A percentile compares a stretch with the other conserved stretches of the same genome.
Conservation (phyloP, 2,113 vertebrate species). For the Ciconia stormi region DNA sequence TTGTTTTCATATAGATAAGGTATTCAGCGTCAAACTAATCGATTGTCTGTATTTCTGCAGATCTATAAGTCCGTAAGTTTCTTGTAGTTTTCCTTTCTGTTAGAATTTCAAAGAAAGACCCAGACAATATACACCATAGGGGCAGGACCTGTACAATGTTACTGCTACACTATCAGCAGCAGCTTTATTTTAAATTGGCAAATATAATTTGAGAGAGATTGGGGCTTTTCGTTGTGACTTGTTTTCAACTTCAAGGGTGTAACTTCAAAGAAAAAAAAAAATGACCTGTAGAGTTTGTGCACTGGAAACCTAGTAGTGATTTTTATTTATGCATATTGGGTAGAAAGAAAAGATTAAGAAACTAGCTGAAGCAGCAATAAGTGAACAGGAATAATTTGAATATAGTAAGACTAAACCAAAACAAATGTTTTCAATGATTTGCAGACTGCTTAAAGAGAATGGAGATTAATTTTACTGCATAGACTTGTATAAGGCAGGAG, state of each 20-base stretch:
- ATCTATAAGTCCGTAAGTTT: fast-evolving
- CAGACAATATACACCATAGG: background rate
- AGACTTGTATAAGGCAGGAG: background rate
- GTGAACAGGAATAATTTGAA: background rate
- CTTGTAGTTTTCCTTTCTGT: background rate
- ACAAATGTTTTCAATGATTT: background rate
- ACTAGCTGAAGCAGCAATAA: background rate
- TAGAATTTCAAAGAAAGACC: background rate
- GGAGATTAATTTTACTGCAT: background rate
- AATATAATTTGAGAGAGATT: background rate
- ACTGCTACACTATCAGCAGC: background rate
- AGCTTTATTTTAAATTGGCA: background rate
- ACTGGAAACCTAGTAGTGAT: background rate
- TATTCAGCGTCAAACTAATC: background rate
- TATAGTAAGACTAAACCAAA: background rate
- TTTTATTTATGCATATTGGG: background rate
- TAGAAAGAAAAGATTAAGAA: background rate
- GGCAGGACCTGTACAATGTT: background rate
- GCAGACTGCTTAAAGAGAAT: background rate
- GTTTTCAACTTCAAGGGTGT: background rate
- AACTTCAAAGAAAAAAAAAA: background rate
- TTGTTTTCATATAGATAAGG: background rate
- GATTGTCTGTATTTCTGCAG: background rate
- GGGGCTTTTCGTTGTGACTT: background rate
- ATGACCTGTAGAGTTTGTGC: background rate